phyloP scores from a whole-genome alignment of 2,113 vertebrate species.

The Todiramphus saurophagus region DNA sequence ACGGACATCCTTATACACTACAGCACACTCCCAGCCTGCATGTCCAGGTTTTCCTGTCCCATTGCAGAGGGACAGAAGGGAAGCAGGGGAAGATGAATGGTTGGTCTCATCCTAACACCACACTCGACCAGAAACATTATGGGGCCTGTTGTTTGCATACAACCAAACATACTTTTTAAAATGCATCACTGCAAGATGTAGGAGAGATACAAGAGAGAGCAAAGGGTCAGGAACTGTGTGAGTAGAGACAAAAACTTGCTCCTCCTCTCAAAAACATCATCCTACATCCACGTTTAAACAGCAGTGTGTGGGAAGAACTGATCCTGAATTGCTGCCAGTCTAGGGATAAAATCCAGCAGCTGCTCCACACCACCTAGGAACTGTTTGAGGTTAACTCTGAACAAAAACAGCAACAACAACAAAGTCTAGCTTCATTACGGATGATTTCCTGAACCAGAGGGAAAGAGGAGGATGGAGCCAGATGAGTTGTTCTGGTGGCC shows the following conservation, averaged over 20 bases:
- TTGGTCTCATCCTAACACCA: background rate
- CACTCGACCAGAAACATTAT: background rate
- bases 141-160: background rate
- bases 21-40: background rate
- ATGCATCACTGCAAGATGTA: background rate
- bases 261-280: background rate
- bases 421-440: background rate
- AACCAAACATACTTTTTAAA: background rate
- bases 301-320: background rate
- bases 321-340: background rate
- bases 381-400: background rate
- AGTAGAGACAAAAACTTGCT: background rate
- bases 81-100: background rate
- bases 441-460: background rate
- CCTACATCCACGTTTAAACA: background rate
- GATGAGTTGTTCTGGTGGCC: background rate
- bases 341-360: background rate
- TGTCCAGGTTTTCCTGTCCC: background rate
- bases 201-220: background rate
- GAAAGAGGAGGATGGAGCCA: background rate
- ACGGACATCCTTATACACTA: background rate
- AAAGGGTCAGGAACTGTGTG: background rate
- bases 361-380: background rate
- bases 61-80: background rate
- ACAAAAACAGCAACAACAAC: background rate